Percentiles rank a stretch among this genome's conserved stretches.
These are phyloP conservation scores for Falco naumanni DNA, from an alignment of 2,797 vertebrate species.

Conservation along the genomic window DNA sequence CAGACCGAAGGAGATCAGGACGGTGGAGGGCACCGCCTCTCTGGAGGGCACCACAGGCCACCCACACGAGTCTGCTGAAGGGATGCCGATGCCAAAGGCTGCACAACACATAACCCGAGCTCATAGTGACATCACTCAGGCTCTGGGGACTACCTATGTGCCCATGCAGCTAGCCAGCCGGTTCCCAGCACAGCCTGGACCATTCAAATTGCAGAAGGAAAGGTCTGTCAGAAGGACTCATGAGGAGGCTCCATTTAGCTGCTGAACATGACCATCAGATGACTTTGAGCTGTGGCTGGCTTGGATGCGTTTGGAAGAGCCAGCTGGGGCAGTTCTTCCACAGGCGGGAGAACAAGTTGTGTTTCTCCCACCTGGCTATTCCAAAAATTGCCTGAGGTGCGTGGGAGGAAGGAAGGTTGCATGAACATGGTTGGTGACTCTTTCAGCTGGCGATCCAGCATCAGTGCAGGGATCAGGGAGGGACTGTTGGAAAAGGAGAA, in stretches of 20 bases:
- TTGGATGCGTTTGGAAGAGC: not conserved
- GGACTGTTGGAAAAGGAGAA: not conserved
- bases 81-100: not conserved
- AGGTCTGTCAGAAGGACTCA: not conserved
- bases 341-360: not conserved
- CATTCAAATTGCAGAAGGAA: not conserved
- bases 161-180: not conserved
- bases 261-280: constrained; percentile 16
- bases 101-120: not conserved
- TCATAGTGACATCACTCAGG: not conserved
- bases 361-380: not conserved
- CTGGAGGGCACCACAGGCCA: not conserved
- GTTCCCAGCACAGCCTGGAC: not conserved
- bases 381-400: not conserved
- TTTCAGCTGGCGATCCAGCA: not conserved
- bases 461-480: not conserved
- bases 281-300: not conserved
- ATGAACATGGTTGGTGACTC: not conserved
- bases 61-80: not conserved
- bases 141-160: not conserved
- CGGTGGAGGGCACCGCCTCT: not conserved
- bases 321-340: constrained; percentile 31
- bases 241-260: not conserved
- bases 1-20: not conserved
- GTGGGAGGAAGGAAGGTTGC: constrained; percentile 13